These are phyloP conservation scores for Solenodon paradoxus DNA, from an alignment of 2,113 vertebrate species.

Conservation along the genomic window DNA sequence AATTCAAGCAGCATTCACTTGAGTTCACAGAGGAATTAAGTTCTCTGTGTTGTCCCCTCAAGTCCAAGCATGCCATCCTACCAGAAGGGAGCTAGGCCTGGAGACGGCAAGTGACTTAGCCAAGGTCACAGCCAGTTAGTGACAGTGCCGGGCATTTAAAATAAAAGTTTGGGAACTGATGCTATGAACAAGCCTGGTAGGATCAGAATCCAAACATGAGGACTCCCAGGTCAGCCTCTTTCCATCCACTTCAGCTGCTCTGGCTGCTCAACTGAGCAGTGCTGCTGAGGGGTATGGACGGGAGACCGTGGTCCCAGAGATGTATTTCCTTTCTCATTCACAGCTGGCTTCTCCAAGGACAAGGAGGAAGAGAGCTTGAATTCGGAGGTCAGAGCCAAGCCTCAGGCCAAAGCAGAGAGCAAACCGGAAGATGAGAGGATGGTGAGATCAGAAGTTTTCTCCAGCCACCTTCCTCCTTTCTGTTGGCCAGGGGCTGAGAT, in stretches of 20 bases:
- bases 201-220: background rate
- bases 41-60: background rate
- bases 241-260: background rate
- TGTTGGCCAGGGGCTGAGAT: background rate
- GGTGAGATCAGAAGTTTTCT: background rate
- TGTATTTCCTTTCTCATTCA: conserved; percentile 31
- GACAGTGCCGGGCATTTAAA: background rate
- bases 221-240: background rate
- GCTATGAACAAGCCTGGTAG: background rate
- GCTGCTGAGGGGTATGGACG: background rate
- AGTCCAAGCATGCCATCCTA: background rate
- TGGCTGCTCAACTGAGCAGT: background rate
- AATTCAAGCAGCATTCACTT: background rate
- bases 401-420: conserved; percentile 48
- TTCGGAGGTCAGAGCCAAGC: conserved; percentile 34
- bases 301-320: background rate
- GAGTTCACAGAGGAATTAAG: background rate
- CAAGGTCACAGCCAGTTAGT: background rate
- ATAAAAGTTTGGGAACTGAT: background rate
- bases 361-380: conserved; percentile 50
- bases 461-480: background rate
- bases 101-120: background rate
- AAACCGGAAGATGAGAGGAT: conserved; percentile 59
- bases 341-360: conserved; percentile 50
- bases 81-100: background rate